These are phyloP conservation scores for Nothura maculosa DNA, from an alignment of 2,797 vertebrate genomes.

Conservation along the genomic window DNA sequence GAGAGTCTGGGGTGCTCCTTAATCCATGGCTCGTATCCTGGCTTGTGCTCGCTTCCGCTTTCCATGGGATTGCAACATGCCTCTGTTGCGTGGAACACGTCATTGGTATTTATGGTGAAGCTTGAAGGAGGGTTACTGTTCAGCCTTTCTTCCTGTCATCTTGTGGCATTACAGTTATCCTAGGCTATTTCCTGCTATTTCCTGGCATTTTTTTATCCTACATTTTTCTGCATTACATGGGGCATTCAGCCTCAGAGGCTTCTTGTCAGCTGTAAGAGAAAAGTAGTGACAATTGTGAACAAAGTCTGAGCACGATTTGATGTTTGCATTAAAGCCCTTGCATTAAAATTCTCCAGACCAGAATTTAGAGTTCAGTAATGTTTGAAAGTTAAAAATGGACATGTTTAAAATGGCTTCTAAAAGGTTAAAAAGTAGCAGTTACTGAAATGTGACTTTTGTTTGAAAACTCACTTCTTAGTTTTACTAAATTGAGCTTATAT, in stretches of 20 bases:
- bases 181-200: slow-evolving; percentile 44
- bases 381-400: not conserved
- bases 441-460: not conserved
- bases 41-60: not conserved
- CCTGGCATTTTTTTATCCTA: slow-evolving; percentile 45
- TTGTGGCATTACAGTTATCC: slow-evolving; percentile 36
- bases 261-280: slow-evolving; percentile 51
- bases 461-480: not conserved
- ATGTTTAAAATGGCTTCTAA: not conserved
- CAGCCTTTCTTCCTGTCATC: slow-evolving; percentile 36
- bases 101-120: not conserved
- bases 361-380: not conserved
- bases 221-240: slow-evolving; percentile 52
- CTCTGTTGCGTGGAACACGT: fast-evolving
- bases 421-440: not conserved
- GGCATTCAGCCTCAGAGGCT: slow-evolving; percentile 53
- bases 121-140: not conserved
- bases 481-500: not conserved
- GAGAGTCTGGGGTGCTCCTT: not conserved
- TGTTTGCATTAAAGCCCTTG: not conserved
- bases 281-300: not conserved
- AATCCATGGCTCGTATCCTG: not conserved
- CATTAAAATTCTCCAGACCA: not conserved
- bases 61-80: not conserved
- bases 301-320: not conserved